Conservation (phyloP, 64 coral and sea anemone genomes). For the Astreopora myriophthalma region DNA sequence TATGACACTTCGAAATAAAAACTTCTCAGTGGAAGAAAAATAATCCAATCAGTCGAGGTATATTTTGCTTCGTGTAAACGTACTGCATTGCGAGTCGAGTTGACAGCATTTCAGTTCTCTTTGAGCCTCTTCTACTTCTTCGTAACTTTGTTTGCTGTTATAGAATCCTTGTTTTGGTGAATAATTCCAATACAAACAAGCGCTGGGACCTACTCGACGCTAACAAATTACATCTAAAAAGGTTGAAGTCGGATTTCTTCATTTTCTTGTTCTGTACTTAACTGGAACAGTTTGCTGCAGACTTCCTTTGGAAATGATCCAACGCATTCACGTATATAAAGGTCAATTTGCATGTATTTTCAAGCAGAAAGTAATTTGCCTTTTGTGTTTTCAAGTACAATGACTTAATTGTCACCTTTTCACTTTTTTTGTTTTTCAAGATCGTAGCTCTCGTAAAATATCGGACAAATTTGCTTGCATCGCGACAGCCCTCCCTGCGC, state of each 20-base stretch:
- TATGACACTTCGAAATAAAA: too few species aligned
- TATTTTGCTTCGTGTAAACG: too few species aligned
- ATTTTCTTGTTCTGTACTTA: background rate
- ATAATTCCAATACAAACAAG: background rate
- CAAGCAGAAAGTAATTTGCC: background rate
- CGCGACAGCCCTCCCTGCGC: background rate
- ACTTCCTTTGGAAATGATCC: background rate
- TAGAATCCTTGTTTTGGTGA: background rate
- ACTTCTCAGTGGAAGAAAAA: too few species aligned
- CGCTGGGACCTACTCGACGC: background rate
- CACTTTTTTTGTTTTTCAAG: background rate
- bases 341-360: conserved; percentile 4
- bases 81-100: background rate
- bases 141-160: background rate
- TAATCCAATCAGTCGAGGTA: too few species aligned
- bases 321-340: background rate
- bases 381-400: conserved; percentile 12
- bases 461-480: background rate
- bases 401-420: conserved; percentile 2
- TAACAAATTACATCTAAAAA: background rate
- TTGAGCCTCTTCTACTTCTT: background rate
- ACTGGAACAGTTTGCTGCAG: background rate
- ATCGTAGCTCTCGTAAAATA: background rate
- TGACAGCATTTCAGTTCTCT: background rate
- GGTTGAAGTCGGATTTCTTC: background rate